phyloP scores from a whole-genome alignment of 2,113 vertebrate genomes.

The Aplodontia rufa region DNA sequence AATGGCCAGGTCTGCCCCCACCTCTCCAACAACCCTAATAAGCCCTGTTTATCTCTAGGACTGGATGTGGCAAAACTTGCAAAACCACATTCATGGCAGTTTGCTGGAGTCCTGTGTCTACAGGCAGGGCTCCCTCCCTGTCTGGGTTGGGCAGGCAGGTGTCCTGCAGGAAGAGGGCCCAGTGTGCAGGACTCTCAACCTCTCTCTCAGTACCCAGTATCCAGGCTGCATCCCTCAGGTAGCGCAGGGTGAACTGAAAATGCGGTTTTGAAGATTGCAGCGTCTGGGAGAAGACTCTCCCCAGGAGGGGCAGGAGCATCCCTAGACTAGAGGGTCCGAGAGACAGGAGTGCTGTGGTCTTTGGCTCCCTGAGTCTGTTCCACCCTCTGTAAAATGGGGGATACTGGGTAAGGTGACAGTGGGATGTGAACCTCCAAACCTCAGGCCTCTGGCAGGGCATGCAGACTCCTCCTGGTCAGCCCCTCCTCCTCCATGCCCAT shows the following conservation, averaged over 20 bases:
- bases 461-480: background rate
- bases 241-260: background rate
- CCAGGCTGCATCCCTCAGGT: background rate
- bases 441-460: background rate
- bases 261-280: background rate
- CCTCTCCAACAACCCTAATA: constrained; percentile 6
- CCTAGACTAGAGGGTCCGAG: background rate
- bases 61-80: constrained; percentile 74
- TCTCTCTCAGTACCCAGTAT: background rate
- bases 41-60: constrained; percentile 41
- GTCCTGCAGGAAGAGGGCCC: background rate
- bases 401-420: background rate
- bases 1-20: background rate
- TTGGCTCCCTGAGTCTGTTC: background rate
- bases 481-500: background rate
- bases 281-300: background rate
- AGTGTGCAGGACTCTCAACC: background rate
- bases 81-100: constrained; percentile 75
- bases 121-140: background rate
- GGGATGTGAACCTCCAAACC: background rate
- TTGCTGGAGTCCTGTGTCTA: constrained; percentile 32
- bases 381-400: background rate
- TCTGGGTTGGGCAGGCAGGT: constrained; percentile 30
- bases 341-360: background rate
- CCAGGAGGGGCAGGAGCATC: background rate